Evolutionary conservation across 2,888 invertebrate species (phyloP), one percentile per base, ranked within the genome.

Genomic region (Asteroscopus sphinx): DNA sequence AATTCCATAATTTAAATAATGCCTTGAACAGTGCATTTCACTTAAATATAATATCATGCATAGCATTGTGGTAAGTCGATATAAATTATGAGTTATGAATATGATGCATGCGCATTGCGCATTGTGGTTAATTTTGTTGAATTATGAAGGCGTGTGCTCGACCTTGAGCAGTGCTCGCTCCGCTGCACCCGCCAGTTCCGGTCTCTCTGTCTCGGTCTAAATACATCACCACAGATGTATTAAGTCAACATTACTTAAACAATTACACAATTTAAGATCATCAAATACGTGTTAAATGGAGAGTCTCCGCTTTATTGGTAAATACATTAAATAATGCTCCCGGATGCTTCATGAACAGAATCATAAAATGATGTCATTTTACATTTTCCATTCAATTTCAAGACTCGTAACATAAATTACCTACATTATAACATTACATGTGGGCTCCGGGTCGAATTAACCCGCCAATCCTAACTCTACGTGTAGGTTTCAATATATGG

Each of bases 171-270:
- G 62, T 67, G 72, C 72, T 73, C 86, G 90, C 85, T 87, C 71
- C 78, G 88, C 77, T 91, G 89, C 88, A 85, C 83, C 53, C 80
- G 74, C 60, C 72, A 71, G 87, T 92, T 92, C 91, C 91, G 90
- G 85, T 83, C 85, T 80, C 83, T 83, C 81, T 79, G 87, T 86
- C 85, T 86, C 86, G 86, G 82, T 86, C 86, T 80, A 84, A 80
- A 88, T 85, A 85, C 77, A 83, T 74, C 76, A 83, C 76, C 77
- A 73, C 72, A 85, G 73, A 86, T 84, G 81, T 87, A 83, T 81
- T 86, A 80, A 86, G 82, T 79, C 68, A 72, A 77, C 69, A 78
- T 81, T 78, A 81, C 73, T 78, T 67, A 72, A 70, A 71, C 61
- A 73, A 74, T 77, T 73, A 79, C 64, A 59, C 54, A 65, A 63